A percentile compares a stretch with the other conserved stretches of the same genome.
These are phyloP conservation scores for Helostoma temminkii DNA, from an alignment of 2,797 vertebrate species.

Conservation along the genomic window DNA sequence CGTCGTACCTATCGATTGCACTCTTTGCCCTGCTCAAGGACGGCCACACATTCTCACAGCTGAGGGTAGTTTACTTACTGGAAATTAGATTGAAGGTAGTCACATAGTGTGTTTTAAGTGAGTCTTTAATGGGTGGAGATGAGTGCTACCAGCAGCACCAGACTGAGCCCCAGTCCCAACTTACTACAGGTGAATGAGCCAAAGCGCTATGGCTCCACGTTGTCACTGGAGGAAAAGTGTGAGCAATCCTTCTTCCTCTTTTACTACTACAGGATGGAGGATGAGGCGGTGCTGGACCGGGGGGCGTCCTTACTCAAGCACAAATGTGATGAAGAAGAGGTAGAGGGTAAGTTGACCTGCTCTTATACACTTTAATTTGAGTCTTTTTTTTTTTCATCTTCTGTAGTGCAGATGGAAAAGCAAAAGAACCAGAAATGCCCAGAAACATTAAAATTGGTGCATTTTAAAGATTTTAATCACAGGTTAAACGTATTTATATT, in stretches of 20 bases:
- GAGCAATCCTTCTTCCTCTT: slow-evolving; percentile 99
- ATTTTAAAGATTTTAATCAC: too few relatives aligned
- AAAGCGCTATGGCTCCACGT: slow-evolving; percentile 85
- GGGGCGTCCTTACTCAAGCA: slow-evolving; percentile 96
- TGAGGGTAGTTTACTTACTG: slow-evolving; percentile 6
- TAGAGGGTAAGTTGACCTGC: slow-evolving; percentile 89
- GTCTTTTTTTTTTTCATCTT: neutral
- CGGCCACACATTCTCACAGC: slow-evolving; percentile 51
- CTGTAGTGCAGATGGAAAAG: too few relatives aligned
- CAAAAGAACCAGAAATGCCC: too few relatives aligned
- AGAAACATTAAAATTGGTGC: too few relatives aligned
- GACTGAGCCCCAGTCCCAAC: slow-evolving; percentile 75
- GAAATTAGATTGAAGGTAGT: neutral
- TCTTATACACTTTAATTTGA: neutral
- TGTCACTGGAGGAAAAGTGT: slow-evolving; percentile 94
- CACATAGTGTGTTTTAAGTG: neutral
- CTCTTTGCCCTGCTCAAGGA: slow-evolving; percentile 80
- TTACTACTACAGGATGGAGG: slow-evolving; percentile 99
- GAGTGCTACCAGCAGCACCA: slow-evolving; percentile 73
- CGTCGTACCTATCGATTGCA: slow-evolving; percentile 68
- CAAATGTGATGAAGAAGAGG: slow-evolving; percentile 95
- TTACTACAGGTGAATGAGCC: slow-evolving; percentile 89
- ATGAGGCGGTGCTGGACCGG: slow-evolving; percentile 97
- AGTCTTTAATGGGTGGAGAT: slow-evolving; percentile 66
- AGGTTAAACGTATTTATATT: neutral